Evolutionary conservation across 2,113 vertebrate genomes (phyloP).

Genomic region (Chaetodon trifascialis): DNA sequence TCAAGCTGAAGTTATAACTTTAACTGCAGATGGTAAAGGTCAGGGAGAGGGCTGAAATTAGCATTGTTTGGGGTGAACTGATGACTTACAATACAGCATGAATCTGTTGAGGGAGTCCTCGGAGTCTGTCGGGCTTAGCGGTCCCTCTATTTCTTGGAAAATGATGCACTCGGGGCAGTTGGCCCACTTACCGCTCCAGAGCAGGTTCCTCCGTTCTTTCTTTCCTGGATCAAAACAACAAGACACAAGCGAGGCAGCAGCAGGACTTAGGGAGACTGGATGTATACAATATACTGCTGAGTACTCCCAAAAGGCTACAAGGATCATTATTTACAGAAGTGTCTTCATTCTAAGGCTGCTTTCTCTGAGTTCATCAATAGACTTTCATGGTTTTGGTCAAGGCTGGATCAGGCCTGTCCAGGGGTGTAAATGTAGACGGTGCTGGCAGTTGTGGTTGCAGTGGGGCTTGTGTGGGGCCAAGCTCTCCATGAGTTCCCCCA

Average conservation of each 20-base stretch:
- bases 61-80: neutral
- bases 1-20: neutral
- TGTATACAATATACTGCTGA: no score
- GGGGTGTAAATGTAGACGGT: no score
- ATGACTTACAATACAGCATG: constrained; percentile 69
- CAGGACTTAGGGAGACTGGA: neutral
- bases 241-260: neutral
- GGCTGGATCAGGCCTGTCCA: no score
- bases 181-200: constrained; percentile 63
- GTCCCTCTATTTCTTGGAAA: constrained; percentile 66
- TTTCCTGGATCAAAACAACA: constrained; percentile 43
- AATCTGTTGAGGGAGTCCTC: constrained; percentile 59
- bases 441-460: no score
- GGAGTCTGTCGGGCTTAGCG: constrained; percentile 14
- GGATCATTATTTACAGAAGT: no score
- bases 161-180: constrained; percentile 67
- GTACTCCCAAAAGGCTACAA: no score
- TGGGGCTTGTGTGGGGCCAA: no score
- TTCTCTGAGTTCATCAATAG: neutral
- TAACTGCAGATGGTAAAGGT: neutral
- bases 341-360: neutral
- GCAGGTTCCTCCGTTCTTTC: constrained; percentile 33
- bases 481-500: no score
- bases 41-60: neutral
- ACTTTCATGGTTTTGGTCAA: neutral